phyloP scores from a whole-genome alignment of 2,797 vertebrate genomes.

The Lepidocolaptes lacrymiger region DNA sequence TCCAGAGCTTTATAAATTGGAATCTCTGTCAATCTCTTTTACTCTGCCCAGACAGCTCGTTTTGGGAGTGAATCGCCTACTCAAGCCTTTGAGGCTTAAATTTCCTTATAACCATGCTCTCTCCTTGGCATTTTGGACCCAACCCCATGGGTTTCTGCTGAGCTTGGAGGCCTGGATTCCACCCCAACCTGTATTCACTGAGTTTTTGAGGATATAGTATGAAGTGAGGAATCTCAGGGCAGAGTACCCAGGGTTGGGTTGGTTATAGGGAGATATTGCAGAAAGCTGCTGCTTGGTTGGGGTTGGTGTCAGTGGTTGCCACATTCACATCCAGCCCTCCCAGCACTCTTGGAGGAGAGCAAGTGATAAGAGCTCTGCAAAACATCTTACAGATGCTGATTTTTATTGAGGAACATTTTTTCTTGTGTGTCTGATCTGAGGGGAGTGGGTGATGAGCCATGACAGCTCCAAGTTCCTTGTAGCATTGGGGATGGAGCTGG shows the following conservation, averaged over 20 bases:
- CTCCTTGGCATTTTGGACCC: not conserved
- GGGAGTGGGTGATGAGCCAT: not conserved
- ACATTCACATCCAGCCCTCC: not conserved
- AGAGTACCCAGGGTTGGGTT: not conserved
- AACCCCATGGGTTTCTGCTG: not conserved
- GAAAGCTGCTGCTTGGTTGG: not conserved
- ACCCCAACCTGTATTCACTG: not conserved
- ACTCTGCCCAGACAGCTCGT: not conserved
- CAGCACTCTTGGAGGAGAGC: rapidly evolving
- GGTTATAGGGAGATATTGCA: not conserved
- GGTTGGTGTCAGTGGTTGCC: not conserved
- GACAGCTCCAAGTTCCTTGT: not conserved
- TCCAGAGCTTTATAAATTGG: not conserved
- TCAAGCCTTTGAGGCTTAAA: not conserved
- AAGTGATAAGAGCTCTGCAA: not conserved
- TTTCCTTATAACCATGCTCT: not conserved
- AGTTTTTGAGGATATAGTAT: not conserved
- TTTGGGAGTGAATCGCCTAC: not conserved
- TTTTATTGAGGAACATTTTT: not conserved
- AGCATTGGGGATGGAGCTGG: not conserved
- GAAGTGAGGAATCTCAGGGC: not conserved
- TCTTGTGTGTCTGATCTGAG: not conserved
- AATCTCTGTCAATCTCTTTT: not conserved
- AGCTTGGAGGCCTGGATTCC: not conserved
- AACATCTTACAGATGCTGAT: not conserved